Percentiles rank a stretch among this genome's conserved stretches.
These are phyloP conservation scores for Darevskia mixta DNA, from an alignment of 2,797 vertebrate genomes.

Conservation along the genomic window DNA sequence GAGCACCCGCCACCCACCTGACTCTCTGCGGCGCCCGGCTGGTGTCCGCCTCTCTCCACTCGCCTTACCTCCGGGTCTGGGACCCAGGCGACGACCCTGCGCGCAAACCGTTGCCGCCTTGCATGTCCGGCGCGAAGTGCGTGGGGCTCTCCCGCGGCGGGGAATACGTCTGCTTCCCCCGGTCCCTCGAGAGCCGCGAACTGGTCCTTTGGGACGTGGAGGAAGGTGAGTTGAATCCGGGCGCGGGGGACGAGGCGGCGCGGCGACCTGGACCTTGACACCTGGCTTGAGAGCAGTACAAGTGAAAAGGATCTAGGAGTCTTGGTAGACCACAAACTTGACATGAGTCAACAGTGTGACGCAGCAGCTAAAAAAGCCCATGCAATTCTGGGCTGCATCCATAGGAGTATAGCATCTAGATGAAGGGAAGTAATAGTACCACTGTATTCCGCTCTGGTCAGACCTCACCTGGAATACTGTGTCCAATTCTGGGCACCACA, in stretches of 20 bases:
- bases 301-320: no score
- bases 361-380: no score
- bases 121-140: constrained; percentile 77
- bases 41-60: constrained; percentile 78
- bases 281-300: no score
- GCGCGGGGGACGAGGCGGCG: not conserved
- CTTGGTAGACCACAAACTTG: no score
- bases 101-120: constrained; percentile 65
- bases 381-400: no score
- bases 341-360: no score
- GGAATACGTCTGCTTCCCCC: constrained; percentile 80
- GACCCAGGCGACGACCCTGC: constrained; percentile 72
- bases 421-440: no score
- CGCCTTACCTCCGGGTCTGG: constrained; percentile 80
- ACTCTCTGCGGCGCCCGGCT: constrained; percentile 63
- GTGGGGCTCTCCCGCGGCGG: constrained; percentile 74
- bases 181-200: constrained; percentile 75
- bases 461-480: no score
- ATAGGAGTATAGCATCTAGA: no score
- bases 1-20: constrained; percentile 76
- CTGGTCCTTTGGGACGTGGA: constrained; percentile 82
- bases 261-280: no score
- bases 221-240: constrained; percentile 74
- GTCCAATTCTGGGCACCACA: no score
- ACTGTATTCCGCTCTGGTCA: no score